These are phyloP conservation scores for Neostethus bicornis DNA, from an alignment of 2,797 vertebrate genomes.

Conservation along the genomic window DNA sequence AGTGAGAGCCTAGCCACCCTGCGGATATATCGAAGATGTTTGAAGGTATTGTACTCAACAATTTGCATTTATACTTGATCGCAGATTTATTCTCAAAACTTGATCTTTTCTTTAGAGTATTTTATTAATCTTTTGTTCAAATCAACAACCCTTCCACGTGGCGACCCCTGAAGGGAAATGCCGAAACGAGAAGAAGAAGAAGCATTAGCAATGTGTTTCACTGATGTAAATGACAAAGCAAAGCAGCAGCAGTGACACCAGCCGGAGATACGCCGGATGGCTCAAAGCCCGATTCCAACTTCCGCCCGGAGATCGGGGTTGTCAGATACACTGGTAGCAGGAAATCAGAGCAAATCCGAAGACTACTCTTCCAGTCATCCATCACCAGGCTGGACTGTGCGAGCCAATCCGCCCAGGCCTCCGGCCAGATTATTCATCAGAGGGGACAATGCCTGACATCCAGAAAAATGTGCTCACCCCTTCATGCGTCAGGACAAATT, in stretches of 20 bases:
- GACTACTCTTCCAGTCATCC: slow-evolving; percentile 68
- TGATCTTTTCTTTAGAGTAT: too few relatives aligned
- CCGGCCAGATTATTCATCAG: slow-evolving; percentile 66
- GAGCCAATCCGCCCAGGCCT: slow-evolving; percentile 57
- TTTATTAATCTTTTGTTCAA: too few relatives aligned
- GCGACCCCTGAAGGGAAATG: too few relatives aligned
- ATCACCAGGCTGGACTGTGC: slow-evolving; percentile 62
- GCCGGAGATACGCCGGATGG: slow-evolving; percentile 24
- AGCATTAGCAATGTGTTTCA: slow-evolving; percentile 3
- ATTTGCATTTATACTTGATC: too few relatives aligned
- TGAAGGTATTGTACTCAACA: too few relatives aligned
- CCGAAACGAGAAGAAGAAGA: too few relatives aligned
- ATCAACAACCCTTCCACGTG: too few relatives aligned
- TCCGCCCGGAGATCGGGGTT: slow-evolving; percentile 47
- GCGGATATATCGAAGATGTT: too few relatives aligned
- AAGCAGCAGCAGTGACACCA: slow-evolving; percentile 7
- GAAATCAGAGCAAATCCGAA: slow-evolving; percentile 69
- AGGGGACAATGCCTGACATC: slow-evolving; percentile 69
- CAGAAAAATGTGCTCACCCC: slow-evolving; percentile 72
- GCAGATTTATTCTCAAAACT: too few relatives aligned
- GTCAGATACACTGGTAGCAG: slow-evolving; percentile 60
- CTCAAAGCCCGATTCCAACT: slow-evolving; percentile 48
- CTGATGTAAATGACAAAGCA: slow-evolving; percentile 8
- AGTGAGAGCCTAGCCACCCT: too few relatives aligned
- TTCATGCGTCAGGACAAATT: slow-evolving; percentile 50